A percentile compares a stretch with the other conserved stretches of the same genome.
Evolutionary conservation across 1,140 invertebrate species (phyloP).

Genomic region (Drosophila elegans): DNA sequence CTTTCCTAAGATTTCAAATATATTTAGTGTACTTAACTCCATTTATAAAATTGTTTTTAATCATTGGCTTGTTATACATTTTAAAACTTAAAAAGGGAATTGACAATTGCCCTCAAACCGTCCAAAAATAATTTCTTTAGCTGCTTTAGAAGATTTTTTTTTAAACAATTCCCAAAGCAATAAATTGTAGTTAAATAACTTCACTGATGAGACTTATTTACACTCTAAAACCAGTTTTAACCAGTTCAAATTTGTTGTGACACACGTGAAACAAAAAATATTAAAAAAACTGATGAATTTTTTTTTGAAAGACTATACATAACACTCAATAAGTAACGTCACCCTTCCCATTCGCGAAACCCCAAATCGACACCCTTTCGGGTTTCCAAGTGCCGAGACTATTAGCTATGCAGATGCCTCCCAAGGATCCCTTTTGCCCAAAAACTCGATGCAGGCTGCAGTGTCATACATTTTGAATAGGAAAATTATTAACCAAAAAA

Average conservation of each 20-base stretch:
- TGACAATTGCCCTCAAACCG: too few relatives aligned
- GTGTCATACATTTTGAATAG: slow-evolving; percentile 83
- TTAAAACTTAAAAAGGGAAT: too few relatives aligned
- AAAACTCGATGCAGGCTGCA: slow-evolving; percentile 39
- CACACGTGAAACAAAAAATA: slow-evolving; percentile 38
- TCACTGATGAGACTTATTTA: background rate
- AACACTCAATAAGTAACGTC: slow-evolving; percentile 38
- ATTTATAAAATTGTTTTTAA: too few relatives aligned
- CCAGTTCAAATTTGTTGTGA: slow-evolving; percentile 69
- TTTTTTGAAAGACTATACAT: slow-evolving; percentile 34
- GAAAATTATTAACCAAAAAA: slow-evolving; percentile 85
- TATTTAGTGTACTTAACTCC: too few relatives aligned
- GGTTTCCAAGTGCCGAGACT: slow-evolving; percentile 39
- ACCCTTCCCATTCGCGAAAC: slow-evolving; percentile 1
- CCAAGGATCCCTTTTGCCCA: slow-evolving; percentile 12
- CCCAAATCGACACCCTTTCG: slow-evolving; percentile 47
- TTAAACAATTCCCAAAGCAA: slow-evolving; percentile 23
- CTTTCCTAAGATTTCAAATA: too few relatives aligned
- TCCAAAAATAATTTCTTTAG: too few relatives aligned
- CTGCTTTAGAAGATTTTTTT: background rate
- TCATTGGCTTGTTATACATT: too few relatives aligned
- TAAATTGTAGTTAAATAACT: slow-evolving; percentile 30
- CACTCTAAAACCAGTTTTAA: slow-evolving; percentile 42
- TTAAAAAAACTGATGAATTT: slow-evolving; percentile 35
- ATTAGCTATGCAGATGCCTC: slow-evolving; percentile 75